Base-by-base conservation (phyloP, 2,113 vertebrate genomes). In the zebrafish (Danio rerio) region DNA sequence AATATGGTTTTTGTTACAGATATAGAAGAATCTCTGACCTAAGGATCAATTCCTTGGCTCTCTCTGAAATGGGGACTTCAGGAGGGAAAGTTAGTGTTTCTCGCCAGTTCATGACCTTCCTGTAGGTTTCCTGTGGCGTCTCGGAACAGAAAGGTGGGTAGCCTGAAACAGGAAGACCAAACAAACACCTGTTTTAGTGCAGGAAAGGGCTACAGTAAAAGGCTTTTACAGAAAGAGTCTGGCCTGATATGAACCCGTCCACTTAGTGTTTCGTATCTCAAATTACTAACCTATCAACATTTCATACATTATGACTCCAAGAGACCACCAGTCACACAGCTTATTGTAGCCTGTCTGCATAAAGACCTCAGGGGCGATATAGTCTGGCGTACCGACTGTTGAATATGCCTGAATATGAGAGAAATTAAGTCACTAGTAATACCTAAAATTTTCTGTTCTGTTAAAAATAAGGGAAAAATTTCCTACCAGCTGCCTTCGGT, bases 91-190 rank as follows among this genome's bases (percentile, higher is more conserved):
- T 94, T 21, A 99, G 90, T 0, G 98, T 99, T 92, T 99, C 98
- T 90, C 97, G 97, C 98, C 98, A 99, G 92, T 97, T 99, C 98
- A 99, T 99, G 82, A 99, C 98, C 91, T 99, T 99, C 87, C 97
- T 95, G 63, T 99, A 99, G 0, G 98, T 99, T 91, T 99, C 98
- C 84, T 99, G 98, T 0, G 98, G 98, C 0, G 97, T 99, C 94
- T 99, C 98, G 0, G 98, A 99, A 89, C 98, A 99, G 93, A 99
- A 99, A 1, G 98, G 98, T 12, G 98, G 98, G 84, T 99, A 99
- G 43, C 98, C 98, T 99, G 83, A 7, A 79, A 84, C 47, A 84
- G 40, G 66, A 84, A 80, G 45, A 80, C 71, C 87, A 12, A 87
- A 53, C 42, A 81, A 58, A 63, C 56, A 70, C 40, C 83, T 15